Percentiles rank a stretch among this genome's conserved stretches.
These are phyloP conservation scores for Montipora cactus DNA, from an alignment of 64 coral and sea anemone genomes.

Conservation along the genomic window DNA sequence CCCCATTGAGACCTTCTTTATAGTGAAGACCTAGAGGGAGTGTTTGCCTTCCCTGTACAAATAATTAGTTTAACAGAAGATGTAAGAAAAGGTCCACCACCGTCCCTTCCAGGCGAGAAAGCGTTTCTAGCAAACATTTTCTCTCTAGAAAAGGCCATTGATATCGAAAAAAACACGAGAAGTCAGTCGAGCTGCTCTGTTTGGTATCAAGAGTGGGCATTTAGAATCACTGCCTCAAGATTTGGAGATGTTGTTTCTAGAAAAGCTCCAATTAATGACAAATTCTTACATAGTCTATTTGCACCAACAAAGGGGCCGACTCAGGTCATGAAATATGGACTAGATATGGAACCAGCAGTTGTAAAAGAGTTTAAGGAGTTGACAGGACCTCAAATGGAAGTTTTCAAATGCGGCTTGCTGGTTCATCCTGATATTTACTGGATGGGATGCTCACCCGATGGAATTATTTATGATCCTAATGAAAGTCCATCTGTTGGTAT, in stretches of 20 bases:
- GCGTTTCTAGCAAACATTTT: slow-evolving; percentile 12
- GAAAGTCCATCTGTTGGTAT: too few relatives aligned
- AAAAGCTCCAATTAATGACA: slow-evolving; percentile 34
- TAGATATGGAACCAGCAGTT: slow-evolving; percentile 53
- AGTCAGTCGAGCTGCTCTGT: slow-evolving; percentile 1
- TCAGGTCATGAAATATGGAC: slow-evolving; percentile 67
- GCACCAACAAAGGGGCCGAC: slow-evolving; percentile 40
- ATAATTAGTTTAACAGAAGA: slow-evolving; percentile 23
- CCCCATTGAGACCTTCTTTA: too few relatives aligned
- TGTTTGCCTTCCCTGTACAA: slow-evolving; percentile 19
- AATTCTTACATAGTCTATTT: slow-evolving; percentile 64
- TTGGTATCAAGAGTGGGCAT: slow-evolving; percentile 30
- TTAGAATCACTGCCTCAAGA: slow-evolving; percentile 47
- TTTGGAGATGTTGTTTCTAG: slow-evolving; percentile 51
- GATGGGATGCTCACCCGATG: too few relatives aligned
- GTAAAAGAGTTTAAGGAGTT: slow-evolving; percentile 73
- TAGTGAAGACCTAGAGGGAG: slow-evolving; percentile 31
- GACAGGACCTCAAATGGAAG: slow-evolving; percentile 47
- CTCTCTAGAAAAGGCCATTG: slow-evolving; percentile 1
- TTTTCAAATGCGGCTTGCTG: slow-evolving; percentile 3
- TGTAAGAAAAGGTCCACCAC: slow-evolving; percentile 33
- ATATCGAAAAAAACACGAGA: slow-evolving; percentile 18
- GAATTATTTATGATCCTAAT: too few relatives aligned
- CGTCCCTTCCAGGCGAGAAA: neutral
- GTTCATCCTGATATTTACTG: too few relatives aligned